phyloP scores from a whole-genome alignment of 2,113 vertebrate species.

The Microcebus tavaratra region DNA sequence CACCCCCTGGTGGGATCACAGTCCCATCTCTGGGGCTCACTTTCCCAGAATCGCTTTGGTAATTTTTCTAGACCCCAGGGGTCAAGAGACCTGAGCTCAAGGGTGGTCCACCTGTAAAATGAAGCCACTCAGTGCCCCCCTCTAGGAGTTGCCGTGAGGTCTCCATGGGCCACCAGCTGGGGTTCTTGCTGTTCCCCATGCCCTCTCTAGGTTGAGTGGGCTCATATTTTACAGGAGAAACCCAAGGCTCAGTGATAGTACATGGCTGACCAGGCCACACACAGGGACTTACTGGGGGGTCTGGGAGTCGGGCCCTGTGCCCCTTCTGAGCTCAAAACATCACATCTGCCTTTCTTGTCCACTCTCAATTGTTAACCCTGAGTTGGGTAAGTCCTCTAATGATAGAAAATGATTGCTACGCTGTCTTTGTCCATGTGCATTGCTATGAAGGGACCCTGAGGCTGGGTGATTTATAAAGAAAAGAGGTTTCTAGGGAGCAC shows the following conservation, averaged over 20 bases:
- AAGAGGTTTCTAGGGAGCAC: no score
- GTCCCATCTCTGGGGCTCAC: not conserved
- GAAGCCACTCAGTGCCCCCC: fast-evolving
- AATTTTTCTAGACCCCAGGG: not conserved
- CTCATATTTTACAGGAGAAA: fast-evolving
- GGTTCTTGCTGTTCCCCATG: fast-evolving
- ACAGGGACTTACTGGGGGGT: not conserved
- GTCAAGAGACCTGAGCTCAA: no score
- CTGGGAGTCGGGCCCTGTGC: fast-evolving
- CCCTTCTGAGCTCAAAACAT: no score
- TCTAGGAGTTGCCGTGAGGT: fast-evolving
- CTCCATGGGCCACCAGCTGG: not conserved
- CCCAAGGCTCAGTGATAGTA: not conserved
- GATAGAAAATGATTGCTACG: not conserved
- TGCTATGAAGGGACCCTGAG: not conserved
- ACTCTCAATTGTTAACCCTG: not conserved
- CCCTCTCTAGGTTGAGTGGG: not conserved
- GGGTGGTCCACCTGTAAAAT: not conserved
- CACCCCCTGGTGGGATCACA: no score
- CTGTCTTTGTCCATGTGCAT: not conserved
- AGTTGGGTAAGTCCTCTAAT: not conserved
- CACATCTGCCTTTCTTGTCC: not conserved
- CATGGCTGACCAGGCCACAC: no score
- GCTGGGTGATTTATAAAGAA: no score
- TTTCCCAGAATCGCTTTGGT: not conserved